phyloP scores from a whole-genome alignment of 2,113 vertebrate species.

The Phocoena sinus region DNA sequence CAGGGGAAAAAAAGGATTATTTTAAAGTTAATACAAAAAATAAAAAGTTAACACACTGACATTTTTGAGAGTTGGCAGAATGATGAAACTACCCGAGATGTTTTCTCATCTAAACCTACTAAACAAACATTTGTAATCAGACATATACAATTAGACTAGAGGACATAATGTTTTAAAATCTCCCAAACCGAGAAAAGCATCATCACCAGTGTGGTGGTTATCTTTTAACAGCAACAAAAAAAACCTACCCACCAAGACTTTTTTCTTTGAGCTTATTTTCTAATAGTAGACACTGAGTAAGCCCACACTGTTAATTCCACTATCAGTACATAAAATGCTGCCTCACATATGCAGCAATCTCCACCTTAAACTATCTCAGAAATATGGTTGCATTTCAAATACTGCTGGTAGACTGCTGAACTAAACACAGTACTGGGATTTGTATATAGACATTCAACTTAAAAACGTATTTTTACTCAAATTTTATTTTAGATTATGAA shows the following conservation, averaged over 20 bases:
- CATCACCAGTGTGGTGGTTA: neutral
- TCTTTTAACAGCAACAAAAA: conserved; percentile 8
- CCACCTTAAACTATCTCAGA: neutral
- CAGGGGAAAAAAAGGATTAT: too few species aligned
- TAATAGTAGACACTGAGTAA: neutral
- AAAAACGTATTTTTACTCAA: conserved; percentile 11
- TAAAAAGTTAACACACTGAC: neutral
- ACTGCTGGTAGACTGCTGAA: neutral
- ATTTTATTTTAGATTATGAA: conserved; percentile 23
- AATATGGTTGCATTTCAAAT: neutral
- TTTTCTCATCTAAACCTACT: neutral
- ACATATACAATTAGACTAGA: neutral
- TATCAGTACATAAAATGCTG: neutral
- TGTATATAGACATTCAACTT: neutral
- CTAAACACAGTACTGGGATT: neutral
- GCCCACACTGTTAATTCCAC: neutral
- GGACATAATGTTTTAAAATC: neutral
- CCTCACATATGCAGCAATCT: neutral
- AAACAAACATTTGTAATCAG: neutral
- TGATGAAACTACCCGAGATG: neutral
- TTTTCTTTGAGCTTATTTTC: neutral
- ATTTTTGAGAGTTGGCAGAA: neutral
- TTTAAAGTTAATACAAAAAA: neutral
- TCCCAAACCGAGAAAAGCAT: neutral
- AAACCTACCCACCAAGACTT: neutral